Conservation (phyloP, 2,888 invertebrate species). For the Nephrocerus scutellatus region DNA sequence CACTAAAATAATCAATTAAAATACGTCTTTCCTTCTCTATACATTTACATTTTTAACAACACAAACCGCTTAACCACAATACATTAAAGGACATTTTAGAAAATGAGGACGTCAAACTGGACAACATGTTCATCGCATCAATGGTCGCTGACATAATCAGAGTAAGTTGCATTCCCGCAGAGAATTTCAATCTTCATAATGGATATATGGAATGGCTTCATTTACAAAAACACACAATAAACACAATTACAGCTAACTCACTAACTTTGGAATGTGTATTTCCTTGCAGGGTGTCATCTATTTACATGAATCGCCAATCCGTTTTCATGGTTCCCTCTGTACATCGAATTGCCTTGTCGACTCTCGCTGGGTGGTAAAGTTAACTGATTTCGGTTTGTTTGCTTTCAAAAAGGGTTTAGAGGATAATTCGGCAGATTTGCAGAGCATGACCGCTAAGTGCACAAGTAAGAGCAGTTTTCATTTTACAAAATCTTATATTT, state of each 20-base stretch:
- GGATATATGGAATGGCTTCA: conserved; percentile 4
- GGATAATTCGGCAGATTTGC: conserved; percentile 58
- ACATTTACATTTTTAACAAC: no score
- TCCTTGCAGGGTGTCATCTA: conserved; percentile 74
- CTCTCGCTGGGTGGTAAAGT: conserved; percentile 89
- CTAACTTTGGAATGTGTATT: conserved; percentile 5
- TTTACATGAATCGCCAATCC: conserved; percentile 78
- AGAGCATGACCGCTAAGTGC: conserved; percentile 55
- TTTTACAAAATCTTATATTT: background rate
- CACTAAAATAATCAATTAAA: no score
- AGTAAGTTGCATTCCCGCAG: conserved; percentile 54
- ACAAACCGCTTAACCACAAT: no score
- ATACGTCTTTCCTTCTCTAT: no score
- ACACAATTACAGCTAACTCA: conserved; percentile 6
- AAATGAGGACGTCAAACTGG: conserved; percentile 91
- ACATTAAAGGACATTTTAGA: conserved; percentile 78
- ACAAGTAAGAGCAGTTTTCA: conserved; percentile 54
- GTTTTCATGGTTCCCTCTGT: conserved; percentile 80
- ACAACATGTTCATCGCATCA: conserved; percentile 94
- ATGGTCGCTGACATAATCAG: conserved; percentile 89
- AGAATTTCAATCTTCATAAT: conserved; percentile 10
- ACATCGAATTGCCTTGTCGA: conserved; percentile 91
- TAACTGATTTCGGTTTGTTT: conserved; percentile 84
- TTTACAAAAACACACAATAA: conserved; percentile 34
- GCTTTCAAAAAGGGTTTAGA: conserved; percentile 72